These are phyloP conservation scores for Drosophila arawakana DNA, from an alignment of 1,140 invertebrate species.

Conservation along the genomic window DNA sequence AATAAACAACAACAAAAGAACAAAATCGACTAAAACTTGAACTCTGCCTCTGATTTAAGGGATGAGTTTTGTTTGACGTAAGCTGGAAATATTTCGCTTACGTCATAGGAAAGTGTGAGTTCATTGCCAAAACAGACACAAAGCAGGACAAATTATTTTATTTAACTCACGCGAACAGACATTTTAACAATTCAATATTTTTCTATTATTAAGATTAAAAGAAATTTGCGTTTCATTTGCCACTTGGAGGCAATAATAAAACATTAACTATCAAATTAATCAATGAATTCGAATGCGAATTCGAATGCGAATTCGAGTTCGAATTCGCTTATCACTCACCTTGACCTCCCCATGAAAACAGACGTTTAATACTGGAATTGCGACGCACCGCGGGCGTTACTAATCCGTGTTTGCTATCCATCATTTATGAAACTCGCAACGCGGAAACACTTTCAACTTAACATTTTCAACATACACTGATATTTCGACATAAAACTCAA, in stretches of 20 bases:
- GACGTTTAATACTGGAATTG: conserved; percentile 87
- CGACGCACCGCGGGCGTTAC: conserved; percentile 84
- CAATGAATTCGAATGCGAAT: conserved; percentile 4
- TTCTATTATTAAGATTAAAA: not conserved
- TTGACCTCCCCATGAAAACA: conserved; percentile 86
- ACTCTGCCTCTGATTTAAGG: too few relatives aligned
- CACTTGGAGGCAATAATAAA: not conserved
- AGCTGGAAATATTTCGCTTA: conserved; percentile 10
- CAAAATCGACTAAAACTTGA: too few relatives aligned
- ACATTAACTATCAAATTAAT: conserved; percentile 8
- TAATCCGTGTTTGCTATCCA: conserved; percentile 68
- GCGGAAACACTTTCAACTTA: conserved; percentile 11
- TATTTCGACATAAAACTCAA: not conserved
- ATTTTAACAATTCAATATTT: not conserved
- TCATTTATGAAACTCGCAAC: conserved; percentile 15
- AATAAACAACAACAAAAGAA: too few relatives aligned
- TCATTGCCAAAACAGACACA: conserved; percentile 1
- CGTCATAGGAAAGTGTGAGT: conserved; percentile 6
- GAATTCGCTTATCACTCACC: conserved; percentile 68
- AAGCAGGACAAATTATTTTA: conserved; percentile 5
- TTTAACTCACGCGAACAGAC: not conserved
- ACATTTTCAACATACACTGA: conserved; percentile 6
- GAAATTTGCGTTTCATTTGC: not conserved
- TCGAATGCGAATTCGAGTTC: too few relatives aligned
- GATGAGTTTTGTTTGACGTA: too few relatives aligned